Percentiles rank a stretch among this genome's conserved stretches.
Evolutionary conservation across 2,888 invertebrate genomes (phyloP).

Genomic region (Caradrina clavipalpis): DNA sequence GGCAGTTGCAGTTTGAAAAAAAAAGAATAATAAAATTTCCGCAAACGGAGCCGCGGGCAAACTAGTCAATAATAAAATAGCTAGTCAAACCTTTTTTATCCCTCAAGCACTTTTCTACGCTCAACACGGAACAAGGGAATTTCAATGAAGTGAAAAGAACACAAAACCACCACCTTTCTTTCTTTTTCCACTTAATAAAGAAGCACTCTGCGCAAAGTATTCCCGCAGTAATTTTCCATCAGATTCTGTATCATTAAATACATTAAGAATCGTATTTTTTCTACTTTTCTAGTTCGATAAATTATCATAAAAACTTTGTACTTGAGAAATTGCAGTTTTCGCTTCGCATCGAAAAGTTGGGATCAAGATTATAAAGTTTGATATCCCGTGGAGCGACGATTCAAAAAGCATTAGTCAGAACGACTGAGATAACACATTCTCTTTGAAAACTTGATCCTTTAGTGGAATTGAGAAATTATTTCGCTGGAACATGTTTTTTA

Average conservation of each 20-base stretch:
- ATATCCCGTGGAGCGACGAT: conserved; percentile 72
- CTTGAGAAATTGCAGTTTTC: conserved; percentile 75
- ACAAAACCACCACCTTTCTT: conserved; percentile 66
- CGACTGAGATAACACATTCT: conserved; percentile 79
- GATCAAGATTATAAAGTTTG: conserved; percentile 82
- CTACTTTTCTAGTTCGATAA: conserved; percentile 39
- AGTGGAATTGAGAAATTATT: conserved; percentile 69
- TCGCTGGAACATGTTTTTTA: conserved; percentile 58
- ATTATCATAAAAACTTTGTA: conserved; percentile 62
- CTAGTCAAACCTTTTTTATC: conserved; percentile 58
- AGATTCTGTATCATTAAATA: conserved; percentile 24
- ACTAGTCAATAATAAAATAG: conserved; percentile 62
- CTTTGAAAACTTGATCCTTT: conserved; percentile 74
- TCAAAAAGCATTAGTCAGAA: conserved; percentile 76
- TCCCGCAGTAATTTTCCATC: conserved; percentile 36
- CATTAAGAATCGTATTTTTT: conserved; percentile 26
- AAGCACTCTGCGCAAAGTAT: conserved; percentile 62
- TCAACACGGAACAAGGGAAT: conserved; percentile 70
- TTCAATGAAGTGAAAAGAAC: conserved; percentile 72
- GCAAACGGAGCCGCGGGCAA: conserved; percentile 44
- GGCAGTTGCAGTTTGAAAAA: too few species aligned
- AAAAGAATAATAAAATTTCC: conserved; percentile 48
- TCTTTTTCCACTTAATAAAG: conserved; percentile 61
- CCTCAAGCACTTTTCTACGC: conserved; percentile 60
- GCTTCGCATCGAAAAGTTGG: conserved; percentile 75